Conservation (phyloP, 2,888 invertebrate genomes). For the Parnassius orleans region DNA sequence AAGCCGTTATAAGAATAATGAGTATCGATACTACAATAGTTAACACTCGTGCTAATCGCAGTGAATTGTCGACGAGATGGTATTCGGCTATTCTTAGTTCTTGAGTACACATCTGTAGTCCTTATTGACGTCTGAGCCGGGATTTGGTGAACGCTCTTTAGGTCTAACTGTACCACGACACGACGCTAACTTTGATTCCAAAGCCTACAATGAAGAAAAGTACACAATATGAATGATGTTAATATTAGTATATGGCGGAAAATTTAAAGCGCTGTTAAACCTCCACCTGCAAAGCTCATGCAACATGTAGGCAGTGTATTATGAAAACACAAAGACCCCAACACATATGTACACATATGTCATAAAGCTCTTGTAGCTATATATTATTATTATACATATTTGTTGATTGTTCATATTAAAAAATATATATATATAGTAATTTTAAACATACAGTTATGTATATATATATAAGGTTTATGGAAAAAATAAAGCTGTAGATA, state of each 20-base stretch:
- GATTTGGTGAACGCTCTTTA: constrained; percentile 77
- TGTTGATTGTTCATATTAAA: no score
- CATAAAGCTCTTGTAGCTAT: no score
- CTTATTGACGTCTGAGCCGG: constrained; percentile 75
- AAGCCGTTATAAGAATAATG: constrained; percentile 28
- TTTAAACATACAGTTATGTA: no score
- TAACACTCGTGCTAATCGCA: constrained; percentile 29
- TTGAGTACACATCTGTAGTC: constrained; percentile 81
- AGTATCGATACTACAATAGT: constrained; percentile 19
- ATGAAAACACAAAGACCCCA: neutral
- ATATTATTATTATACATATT: no score
- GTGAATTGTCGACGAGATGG: constrained; percentile 31
- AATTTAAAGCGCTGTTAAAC: constrained; percentile 33
- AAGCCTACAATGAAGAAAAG: constrained; percentile 83
- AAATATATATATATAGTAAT: no score
- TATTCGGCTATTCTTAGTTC: constrained; percentile 57
- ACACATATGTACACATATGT: neutral
- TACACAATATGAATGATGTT: constrained; percentile 74
- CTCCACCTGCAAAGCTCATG: constrained; percentile 29
- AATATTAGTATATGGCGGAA: constrained; percentile 68
- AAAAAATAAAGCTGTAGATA: no score
- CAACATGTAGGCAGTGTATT: constrained; percentile 1
- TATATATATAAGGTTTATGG: no score
- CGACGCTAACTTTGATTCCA: constrained; percentile 86
- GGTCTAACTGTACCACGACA: constrained; percentile 82